Evolutionary conservation across 2,888 invertebrate species (phyloP), one percentile per base, ranked within the genome.

Genomic region (Apamea crenata): DNA sequence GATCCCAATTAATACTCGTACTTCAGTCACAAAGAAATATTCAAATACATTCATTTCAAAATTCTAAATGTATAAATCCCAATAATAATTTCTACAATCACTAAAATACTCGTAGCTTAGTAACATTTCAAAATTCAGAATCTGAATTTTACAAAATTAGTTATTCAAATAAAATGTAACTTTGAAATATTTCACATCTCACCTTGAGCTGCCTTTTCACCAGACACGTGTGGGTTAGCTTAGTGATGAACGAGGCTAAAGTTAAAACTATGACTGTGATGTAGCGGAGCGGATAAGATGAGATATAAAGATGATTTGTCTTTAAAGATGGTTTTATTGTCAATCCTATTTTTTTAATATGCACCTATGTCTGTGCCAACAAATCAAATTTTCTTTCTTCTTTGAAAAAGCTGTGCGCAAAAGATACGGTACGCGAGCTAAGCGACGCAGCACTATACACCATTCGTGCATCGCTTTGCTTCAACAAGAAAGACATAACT

Each of bases 171-270:
- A 47, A 66, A 80, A 76, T 74, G 4, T 1, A 29, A 77, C 53
- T 78, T 44, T 61, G 8, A 56, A 77, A 76, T 69, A 72, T 72
- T 82, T 77, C 66, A 63, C 40, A 69, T 72, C 36, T 66, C 25
- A 70, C 3, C 59, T 36, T n/a, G 29, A 32, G 29, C 12, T 56
- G 4, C 18, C 10, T 56, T 56, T 29, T 25, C 74, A 70, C 29
- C 3, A 25, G 50, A 29, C 8, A 29, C 50, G n/a, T 21, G 50
- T 32, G 40, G n/a, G 40, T 18, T 50, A 50, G 18, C 50, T 18
- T 50, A 50, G 50, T 50, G 18, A 50, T 50, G 50, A 50, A 16
- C 50, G 18, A 50, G 50, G 50, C 50, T 50, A 50, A 50, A 18
- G 18, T 18, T 16, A 14, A 50, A 50, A 16, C 47, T 44, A 10